A percentile compares a stretch with the other conserved stretches of the same genome.
Evolutionary conservation across 2,113 vertebrate species (phyloP).

Genomic region (Phoenicopterus ruber): DNA sequence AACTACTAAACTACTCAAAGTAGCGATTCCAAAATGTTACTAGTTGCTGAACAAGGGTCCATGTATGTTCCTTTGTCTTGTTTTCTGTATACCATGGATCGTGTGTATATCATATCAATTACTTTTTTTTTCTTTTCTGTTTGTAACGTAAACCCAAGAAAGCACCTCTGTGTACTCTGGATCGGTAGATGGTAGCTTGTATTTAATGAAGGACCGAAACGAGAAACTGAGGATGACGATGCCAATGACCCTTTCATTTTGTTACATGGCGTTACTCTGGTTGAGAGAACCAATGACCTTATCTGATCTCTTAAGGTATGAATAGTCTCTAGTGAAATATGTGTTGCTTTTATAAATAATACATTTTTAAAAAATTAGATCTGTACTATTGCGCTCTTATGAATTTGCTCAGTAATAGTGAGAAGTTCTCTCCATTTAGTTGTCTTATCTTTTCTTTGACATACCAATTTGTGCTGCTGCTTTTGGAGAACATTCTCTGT

Average conservation of each 20-base stretch:
- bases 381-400: neutral
- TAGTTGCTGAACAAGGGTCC: neutral
- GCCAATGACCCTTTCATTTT: conserved; percentile 78
- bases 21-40: neutral
- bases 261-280: conserved; percentile 79
- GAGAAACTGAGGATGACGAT: conserved; percentile 69
- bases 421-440: neutral
- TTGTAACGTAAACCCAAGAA: conserved; percentile 20
- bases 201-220: conserved; percentile 44
- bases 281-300: conserved; percentile 75
- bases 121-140: neutral
- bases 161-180: conserved; percentile 68
- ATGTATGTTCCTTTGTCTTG: neutral
- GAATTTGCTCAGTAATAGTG: neutral
- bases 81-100: neutral
- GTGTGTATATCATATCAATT: neutral
- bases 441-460: neutral
- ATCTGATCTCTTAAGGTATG: conserved; percentile 79
- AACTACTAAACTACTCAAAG: neutral
- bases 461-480: neutral
- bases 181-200: conserved; percentile 71
- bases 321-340: neutral
- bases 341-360: neutral
- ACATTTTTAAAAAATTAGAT: neutral
- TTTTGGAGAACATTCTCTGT: neutral